Percentiles rank a stretch among this genome's conserved stretches.
Conservation (phyloP, 2,888 invertebrate genomes). For the Aphodius sticticus region DNA sequence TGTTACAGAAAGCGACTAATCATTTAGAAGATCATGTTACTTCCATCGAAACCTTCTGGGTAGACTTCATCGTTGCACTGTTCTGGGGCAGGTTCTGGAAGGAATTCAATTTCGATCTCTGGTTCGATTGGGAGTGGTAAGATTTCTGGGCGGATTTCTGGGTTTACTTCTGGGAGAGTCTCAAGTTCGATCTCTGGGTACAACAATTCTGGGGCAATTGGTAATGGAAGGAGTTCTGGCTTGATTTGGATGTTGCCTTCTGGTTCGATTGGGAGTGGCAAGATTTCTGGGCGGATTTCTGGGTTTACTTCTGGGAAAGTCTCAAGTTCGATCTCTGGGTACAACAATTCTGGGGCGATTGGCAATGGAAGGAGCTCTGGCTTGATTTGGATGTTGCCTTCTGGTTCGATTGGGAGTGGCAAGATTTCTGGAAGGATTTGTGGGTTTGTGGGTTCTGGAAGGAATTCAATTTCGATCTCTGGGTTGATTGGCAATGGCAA, state of each 20-base stretch:
- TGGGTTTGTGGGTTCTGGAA: neutral
- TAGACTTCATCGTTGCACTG: neutral
- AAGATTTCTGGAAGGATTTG: neutral
- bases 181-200: slow-evolving; percentile 5
- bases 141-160: slow-evolving; percentile 19
- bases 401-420: slow-evolving; percentile 13
- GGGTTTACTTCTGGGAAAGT: neutral
- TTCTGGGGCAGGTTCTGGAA: neutral
- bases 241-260: slow-evolving; percentile 24
- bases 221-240: slow-evolving; percentile 17
- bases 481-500: slow-evolving; percentile 5
- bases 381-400: slow-evolving; percentile 18
- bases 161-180: slow-evolving; percentile 6
- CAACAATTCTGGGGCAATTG: slow-evolving; percentile 23
- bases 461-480: neutral
- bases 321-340: neutral
- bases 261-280: slow-evolving; percentile 19
- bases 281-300: neutral
- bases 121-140: slow-evolving; percentile 10
- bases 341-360: slow-evolving; percentile 6
- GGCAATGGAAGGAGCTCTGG: slow-evolving; percentile 17
- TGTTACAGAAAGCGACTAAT: neutral
- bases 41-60: slow-evolving; percentile 10
- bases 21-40: slow-evolving; percentile 21
- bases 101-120: neutral